Conservation (phyloP, 2,113 vertebrate species). For the Stegastes partitus region DNA sequence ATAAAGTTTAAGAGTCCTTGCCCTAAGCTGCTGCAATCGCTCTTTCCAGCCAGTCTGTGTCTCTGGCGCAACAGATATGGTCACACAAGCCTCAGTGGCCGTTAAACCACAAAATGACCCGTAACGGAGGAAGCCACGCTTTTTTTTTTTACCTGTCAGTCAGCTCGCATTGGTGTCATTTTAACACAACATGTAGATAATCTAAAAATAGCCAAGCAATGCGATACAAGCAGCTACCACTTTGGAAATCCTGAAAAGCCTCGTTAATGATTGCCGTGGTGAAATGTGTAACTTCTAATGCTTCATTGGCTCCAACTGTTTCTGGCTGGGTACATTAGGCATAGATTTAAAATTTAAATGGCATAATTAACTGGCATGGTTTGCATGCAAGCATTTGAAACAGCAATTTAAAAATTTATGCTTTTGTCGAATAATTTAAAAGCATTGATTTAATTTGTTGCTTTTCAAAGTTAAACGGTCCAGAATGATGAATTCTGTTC, state of each 20-base stretch:
- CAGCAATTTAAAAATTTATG: too few species aligned
- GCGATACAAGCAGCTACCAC: neutral
- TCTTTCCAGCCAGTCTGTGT: constrained; percentile 39
- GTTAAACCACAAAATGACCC: constrained; percentile 73
- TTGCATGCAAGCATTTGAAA: neutral
- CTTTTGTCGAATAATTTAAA: too few species aligned
- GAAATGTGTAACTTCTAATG: neutral
- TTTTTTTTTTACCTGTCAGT: constrained; percentile 33
- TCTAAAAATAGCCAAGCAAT: neutral
- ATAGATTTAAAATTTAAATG: neutral
- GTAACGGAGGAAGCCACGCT: constrained; percentile 28
- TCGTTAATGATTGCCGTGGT: neutral
- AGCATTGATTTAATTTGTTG: too few species aligned
- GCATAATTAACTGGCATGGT: neutral
- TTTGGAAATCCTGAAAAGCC: neutral
- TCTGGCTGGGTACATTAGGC: neutral
- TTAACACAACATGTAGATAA: neutral
- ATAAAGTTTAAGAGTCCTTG: constrained; percentile 63
- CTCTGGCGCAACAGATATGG: constrained; percentile 67
- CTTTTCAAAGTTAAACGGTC: neutral
- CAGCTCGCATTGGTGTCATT: constrained; percentile 17
- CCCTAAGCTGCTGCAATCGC: constrained; percentile 45
- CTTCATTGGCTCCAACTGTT: neutral
- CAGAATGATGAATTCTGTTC: neutral
- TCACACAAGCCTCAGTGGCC: constrained; percentile 53